These are phyloP conservation scores for Eupristina koningsbergeri DNA, from an alignment of 1,140 invertebrate genomes.

Conservation along the genomic window DNA sequence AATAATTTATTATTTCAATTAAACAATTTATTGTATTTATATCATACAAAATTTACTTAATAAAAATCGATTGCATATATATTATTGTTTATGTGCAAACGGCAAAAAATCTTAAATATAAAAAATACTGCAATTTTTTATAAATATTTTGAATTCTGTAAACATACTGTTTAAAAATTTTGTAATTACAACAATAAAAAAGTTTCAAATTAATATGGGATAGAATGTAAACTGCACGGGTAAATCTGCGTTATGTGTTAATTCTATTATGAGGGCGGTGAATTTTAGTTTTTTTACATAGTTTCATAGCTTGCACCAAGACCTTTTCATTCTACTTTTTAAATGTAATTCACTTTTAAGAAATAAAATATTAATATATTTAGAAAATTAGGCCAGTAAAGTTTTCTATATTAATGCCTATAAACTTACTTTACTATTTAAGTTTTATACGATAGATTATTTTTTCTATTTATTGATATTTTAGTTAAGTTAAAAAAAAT, in stretches of 20 bases:
- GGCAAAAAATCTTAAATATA: too few species aligned
- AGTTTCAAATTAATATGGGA: slow-evolving; percentile 47
- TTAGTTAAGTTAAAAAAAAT: too few species aligned
- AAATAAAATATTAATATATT: slow-evolving; percentile 9
- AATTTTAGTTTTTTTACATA: slow-evolving; percentile 44
- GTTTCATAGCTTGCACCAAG: background rate
- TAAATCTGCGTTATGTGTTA: slow-evolving; percentile 50
- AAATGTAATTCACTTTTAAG: slow-evolving; percentile 16
- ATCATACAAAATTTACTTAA: too few species aligned
- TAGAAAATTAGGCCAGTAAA: background rate
- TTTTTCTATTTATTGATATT: background rate
- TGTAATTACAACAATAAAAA: slow-evolving; percentile 29
- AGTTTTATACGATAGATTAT: background rate
- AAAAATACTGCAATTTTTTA: too few species aligned
- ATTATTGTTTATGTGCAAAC: too few species aligned
- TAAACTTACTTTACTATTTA: background rate
- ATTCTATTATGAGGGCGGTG: slow-evolving; percentile 42
- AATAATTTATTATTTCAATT: too few species aligned
- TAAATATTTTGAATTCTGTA: too few species aligned
- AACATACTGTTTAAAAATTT: too few species aligned
- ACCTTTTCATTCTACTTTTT: slow-evolving; percentile 27
- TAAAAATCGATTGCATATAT: too few species aligned
- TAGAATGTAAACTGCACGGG: slow-evolving; percentile 40
- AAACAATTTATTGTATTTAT: too few species aligned
- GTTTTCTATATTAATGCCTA: background rate